Evolutionary conservation across 2,113 vertebrate species (phyloP).

Genomic region (Anarhynchus alexandrinus): DNA sequence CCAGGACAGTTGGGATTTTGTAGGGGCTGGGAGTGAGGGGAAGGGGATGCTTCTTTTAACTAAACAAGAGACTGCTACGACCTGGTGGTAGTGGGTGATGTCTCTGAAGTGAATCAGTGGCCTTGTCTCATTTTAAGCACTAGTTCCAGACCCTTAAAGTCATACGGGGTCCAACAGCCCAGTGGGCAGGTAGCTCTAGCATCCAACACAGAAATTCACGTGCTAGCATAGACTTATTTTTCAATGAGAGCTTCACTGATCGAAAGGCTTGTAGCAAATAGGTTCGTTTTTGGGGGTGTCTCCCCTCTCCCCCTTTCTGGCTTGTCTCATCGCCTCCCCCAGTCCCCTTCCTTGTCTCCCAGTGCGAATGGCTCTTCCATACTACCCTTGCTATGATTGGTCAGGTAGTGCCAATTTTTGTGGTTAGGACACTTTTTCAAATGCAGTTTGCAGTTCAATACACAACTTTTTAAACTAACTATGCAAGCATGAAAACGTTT

Average conservation of each 20-base stretch:
- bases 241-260: neutral
- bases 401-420: neutral
- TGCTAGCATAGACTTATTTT: neutral
- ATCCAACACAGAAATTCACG: neutral
- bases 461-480: neutral
- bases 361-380: neutral
- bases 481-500: fast-evolving
- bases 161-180: neutral
- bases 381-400: too few species aligned
- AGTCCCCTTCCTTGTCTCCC: neutral
- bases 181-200: neutral
- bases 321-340: neutral
- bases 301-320: neutral
- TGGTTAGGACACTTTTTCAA: neutral
- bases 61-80: neutral
- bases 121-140: neutral
- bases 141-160: neutral
- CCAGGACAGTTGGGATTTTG: neutral
- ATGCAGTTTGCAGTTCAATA: neutral
- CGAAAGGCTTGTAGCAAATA: neutral
- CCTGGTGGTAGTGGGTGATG: neutral
- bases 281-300: neutral
- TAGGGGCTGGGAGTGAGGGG: neutral
- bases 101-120: neutral
- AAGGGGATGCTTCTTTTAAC: neutral